Conservation (phyloP, 2,113 vertebrate genomes). For the Aptenodytes forsteri region DNA sequence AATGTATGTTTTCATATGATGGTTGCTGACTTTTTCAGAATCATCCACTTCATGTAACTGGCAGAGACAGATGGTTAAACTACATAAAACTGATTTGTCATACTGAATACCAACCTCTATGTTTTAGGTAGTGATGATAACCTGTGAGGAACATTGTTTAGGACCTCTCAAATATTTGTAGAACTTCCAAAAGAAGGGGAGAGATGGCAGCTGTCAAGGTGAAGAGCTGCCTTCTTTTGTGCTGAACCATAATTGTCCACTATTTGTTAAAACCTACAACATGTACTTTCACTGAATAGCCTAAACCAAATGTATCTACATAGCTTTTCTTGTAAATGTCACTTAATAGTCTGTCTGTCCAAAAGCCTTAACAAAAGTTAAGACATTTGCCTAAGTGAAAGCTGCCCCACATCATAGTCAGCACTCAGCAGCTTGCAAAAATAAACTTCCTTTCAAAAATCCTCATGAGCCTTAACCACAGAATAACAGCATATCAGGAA, state of each 20-base stretch:
- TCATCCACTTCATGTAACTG: not conserved
- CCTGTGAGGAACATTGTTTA: not conserved
- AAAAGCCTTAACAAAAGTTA: constrained; percentile 1
- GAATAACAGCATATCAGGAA: constrained; percentile 37
- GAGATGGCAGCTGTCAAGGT: not conserved
- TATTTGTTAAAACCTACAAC: not conserved
- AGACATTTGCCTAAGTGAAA: constrained; percentile 19
- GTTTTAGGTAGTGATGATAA: not conserved
- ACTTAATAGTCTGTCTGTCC: not conserved
- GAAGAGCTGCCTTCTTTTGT: not conserved
- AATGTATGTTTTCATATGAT: not conserved
- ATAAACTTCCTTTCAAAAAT: constrained; percentile 50
- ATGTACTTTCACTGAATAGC: not conserved
- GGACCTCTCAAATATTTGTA: not conserved
- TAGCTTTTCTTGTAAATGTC: not conserved
- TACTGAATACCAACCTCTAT: not conserved
- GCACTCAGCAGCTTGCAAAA: constrained; percentile 38
- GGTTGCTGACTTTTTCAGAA: constrained; percentile 26
- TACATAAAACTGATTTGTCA: constrained; percentile 10
- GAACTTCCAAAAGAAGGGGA: not conserved
- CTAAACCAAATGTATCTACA: not conserved
- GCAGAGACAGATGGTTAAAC: not conserved
- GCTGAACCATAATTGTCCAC: not conserved
- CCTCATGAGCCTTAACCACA: not conserved
- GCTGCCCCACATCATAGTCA: not conserved